Percentiles rank a stretch among this genome's conserved stretches.
Evolutionary conservation across 2,797 vertebrate genomes (phyloP).

Genomic region (Malacoraja senta): DNA sequence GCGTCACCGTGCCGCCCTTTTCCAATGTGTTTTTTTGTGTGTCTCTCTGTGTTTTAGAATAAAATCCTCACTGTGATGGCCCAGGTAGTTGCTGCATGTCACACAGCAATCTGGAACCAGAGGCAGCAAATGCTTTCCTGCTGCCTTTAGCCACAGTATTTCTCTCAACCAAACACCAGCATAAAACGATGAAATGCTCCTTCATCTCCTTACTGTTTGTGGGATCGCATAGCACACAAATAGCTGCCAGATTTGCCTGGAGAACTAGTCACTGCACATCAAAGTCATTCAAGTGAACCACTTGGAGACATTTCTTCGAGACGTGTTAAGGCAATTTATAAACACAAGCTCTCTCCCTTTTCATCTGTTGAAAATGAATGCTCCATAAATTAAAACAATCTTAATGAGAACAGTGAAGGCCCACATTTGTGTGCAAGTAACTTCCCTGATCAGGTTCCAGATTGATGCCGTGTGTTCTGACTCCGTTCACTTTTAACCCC

Average conservation of each 20-base stretch:
- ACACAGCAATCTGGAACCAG: neutral
- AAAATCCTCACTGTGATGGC: neutral
- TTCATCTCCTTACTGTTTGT: slow-evolving; percentile 23
- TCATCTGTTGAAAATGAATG: neutral
- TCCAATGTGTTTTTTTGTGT: neutral
- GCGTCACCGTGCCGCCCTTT: neutral
- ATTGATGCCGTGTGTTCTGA: neutral
- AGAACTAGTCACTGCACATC: neutral
- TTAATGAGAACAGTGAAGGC: slow-evolving; percentile 17
- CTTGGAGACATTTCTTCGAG: slow-evolving; percentile 15
- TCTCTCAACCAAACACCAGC: neutral
- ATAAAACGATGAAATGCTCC: neutral
- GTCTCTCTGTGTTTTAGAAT: neutral
- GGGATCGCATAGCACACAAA: neutral
- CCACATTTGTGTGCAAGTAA: neutral
- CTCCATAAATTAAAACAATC: neutral
- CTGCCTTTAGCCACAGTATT: neutral
- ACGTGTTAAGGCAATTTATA: slow-evolving; percentile 34
- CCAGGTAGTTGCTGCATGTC: neutral
- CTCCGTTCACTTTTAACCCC: neutral
- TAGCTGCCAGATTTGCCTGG: slow-evolving; percentile 6
- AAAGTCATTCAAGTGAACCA: slow-evolving; percentile 9
- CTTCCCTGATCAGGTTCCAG: slow-evolving; percentile 6
- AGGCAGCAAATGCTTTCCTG: neutral
- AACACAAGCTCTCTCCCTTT: neutral